A percentile compares a stretch with the other conserved stretches of the same genome.
Evolutionary conservation across 2,888 invertebrate genomes (phyloP).

Genomic region (Parochlus steinenii): DNA sequence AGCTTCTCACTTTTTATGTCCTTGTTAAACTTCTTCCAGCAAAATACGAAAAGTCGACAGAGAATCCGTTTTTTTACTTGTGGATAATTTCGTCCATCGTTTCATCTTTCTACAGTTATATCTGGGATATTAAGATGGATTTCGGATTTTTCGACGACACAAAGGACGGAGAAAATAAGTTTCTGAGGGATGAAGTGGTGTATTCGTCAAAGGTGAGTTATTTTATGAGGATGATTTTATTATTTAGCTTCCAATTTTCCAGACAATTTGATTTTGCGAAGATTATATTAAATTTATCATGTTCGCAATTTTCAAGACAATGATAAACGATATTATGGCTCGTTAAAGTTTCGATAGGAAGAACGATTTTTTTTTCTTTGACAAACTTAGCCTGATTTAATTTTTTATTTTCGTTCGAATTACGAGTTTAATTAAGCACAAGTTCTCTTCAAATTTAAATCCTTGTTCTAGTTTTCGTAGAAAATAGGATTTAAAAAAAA

Average conservation of each 20-base stretch:
- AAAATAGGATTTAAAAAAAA: too few species aligned
- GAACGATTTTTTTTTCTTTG: too few species aligned
- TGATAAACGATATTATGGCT: too few species aligned
- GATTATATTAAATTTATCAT: slow-evolving; percentile 7
- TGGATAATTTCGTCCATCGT: slow-evolving; percentile 52
- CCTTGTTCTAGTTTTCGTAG: not conserved
- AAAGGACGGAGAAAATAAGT: slow-evolving; percentile 55
- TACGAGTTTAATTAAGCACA: too few species aligned
- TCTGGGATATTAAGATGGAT: slow-evolving; percentile 82
- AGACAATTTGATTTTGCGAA: not conserved
- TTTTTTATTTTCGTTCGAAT: too few species aligned
- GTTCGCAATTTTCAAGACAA: too few species aligned
- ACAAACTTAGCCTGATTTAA: too few species aligned
- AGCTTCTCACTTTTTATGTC: too few species aligned
- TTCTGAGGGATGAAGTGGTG: slow-evolving; percentile 62
- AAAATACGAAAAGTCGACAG: slow-evolving; percentile 23
- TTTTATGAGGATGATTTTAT: not conserved
- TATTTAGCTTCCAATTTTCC: not conserved
- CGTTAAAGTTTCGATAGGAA: too few species aligned
- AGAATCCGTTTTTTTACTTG: slow-evolving; percentile 49
- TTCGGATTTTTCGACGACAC: slow-evolving; percentile 65
- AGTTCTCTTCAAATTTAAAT: not conserved
- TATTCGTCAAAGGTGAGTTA: slow-evolving; percentile 52
- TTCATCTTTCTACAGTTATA: slow-evolving; percentile 62
- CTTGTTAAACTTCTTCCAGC: too few species aligned